Percentiles rank a stretch among this genome's conserved stretches.
These are phyloP conservation scores for Paramormyrops hopkinsi DNA, from an alignment of 2,797 vertebrate species.

Conservation along the genomic window DNA sequence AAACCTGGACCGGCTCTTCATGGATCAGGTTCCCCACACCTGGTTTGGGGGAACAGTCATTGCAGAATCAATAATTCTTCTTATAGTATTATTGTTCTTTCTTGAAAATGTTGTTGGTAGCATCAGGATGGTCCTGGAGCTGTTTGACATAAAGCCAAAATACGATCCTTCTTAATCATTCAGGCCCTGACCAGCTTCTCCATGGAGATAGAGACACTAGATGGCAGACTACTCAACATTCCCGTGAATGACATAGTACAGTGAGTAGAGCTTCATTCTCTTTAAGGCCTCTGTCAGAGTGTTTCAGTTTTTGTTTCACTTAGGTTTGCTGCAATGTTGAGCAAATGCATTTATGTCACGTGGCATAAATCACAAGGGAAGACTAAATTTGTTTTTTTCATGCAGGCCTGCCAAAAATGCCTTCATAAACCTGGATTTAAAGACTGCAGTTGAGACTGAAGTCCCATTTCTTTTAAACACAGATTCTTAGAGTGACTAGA, in stretches of 20 bases:
- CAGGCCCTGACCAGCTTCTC: constrained; percentile 85
- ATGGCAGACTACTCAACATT: constrained; percentile 77
- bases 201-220: constrained; percentile 76
- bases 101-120: neutral
- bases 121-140: neutral
- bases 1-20: neutral
- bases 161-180: neutral
- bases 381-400: neutral
- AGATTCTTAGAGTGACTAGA: neutral
- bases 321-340: neutral
- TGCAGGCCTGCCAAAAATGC: neutral
- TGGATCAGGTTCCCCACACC: neutral
- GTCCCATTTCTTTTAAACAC: neutral
- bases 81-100: neutral
- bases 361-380: neutral
- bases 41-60: neutral
- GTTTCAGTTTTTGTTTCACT: neutral
- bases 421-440: neutral
- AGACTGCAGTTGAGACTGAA: neutral
- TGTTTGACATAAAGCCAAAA: neutral
- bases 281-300: neutral
- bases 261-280: constrained; percentile 60
- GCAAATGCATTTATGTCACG: neutral
- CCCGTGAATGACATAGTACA: constrained; percentile 86
- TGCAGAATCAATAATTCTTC: neutral